A percentile compares a stretch with the other conserved stretches of the same genome.
Evolutionary conservation across 2,113 vertebrate species (phyloP).

Genomic region (Nothoprocta perdicaria): DNA sequence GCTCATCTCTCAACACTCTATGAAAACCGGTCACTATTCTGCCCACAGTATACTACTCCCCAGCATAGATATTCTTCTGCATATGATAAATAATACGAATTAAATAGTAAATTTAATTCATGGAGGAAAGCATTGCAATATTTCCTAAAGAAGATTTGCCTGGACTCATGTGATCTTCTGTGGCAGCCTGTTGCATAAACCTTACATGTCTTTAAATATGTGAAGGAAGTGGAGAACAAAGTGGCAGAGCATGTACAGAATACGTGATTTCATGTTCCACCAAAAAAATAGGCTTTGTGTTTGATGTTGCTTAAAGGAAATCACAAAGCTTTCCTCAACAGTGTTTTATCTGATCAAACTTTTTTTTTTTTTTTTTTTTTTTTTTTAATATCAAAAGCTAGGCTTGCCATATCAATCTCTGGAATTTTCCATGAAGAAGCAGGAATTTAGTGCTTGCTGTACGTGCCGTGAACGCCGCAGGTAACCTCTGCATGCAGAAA

Average conservation of each 20-base stretch:
- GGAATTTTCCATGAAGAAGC: not conserved
- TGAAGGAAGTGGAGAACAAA: not conserved
- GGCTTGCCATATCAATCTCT: not conserved
- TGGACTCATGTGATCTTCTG: not conserved
- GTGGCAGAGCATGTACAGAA: not conserved
- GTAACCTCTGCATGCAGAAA: not conserved
- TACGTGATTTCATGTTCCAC: not conserved
- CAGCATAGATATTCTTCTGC: not conserved
- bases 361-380: not conserved
- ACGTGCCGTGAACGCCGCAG: not conserved
- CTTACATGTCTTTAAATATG: not conserved
- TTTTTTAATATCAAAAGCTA: not conserved
- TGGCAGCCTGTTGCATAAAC: not conserved
- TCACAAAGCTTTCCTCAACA: not conserved
- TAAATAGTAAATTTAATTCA: not conserved
- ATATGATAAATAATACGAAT: not conserved
- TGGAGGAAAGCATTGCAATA: not conserved
- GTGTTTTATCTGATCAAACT: not conserved
- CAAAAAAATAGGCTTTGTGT: not conserved
- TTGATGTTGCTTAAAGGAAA: not conserved
- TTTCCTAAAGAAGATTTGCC: not conserved
- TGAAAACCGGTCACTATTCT: not conserved
- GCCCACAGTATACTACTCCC: not conserved
- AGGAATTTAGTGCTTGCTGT: not conserved
- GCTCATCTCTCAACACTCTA: not conserved